These are phyloP conservation scores for Ceratitis capitata DNA, from an alignment of 1,140 invertebrate genomes.

Conservation along the genomic window DNA sequence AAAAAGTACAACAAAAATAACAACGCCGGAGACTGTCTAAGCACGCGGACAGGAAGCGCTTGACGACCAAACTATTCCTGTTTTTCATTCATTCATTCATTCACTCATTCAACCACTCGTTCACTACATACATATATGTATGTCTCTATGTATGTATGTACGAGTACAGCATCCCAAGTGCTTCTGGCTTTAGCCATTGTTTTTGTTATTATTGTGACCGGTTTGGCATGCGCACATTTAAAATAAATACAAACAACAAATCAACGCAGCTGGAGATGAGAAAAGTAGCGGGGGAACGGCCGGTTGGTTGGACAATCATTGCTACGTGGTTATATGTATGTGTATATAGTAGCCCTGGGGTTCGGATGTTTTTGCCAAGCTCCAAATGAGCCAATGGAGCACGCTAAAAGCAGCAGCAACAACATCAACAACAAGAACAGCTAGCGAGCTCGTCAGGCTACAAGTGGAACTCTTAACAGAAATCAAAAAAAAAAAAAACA, in stretches of 20 bases:
- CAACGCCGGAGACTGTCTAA: conserved; percentile 2
- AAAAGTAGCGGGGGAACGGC: background rate
- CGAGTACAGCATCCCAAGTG: conserved; percentile 1
- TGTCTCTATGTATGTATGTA: too few relatives aligned
- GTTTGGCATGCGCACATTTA: conserved; percentile 36
- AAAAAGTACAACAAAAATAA: background rate
- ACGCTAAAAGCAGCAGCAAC: background rate
- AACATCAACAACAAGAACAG: background rate
- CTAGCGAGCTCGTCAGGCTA: background rate
- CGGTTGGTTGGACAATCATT: too few relatives aligned
- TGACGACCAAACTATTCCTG: conserved; percentile 33
- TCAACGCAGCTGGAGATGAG: conserved; percentile 12
- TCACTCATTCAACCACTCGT: too few relatives aligned
- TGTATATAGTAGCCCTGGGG: background rate
- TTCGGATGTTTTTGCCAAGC: conserved; percentile 13
- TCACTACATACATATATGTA: too few relatives aligned
- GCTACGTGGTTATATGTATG: too few relatives aligned
- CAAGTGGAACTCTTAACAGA: background rate
- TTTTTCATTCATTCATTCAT: conserved; percentile 28
- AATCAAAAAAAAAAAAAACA: background rate
- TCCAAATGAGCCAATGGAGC: conserved; percentile 20
- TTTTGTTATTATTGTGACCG: conserved; percentile 25
- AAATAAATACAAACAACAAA: conserved; percentile 21
- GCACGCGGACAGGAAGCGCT: conserved; percentile 29
- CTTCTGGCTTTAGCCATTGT: background rate